Evolutionary conservation across 2,888 invertebrate genomes (phyloP).

Genomic region (Andrena dorsata): DNA sequence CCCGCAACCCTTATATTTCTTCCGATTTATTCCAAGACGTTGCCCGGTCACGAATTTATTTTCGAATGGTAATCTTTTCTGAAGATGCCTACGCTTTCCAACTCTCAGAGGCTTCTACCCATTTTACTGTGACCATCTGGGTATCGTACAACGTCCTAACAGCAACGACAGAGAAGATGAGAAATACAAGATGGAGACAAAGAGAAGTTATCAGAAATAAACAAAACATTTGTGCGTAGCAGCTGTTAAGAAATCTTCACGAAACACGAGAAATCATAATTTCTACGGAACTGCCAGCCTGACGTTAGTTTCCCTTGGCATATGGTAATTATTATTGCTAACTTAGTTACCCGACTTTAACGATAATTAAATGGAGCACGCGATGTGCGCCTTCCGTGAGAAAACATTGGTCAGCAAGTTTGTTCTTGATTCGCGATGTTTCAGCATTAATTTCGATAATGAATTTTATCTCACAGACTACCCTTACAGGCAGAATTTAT

Average conservation of each 20-base stretch:
- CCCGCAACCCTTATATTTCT: slow-evolving; percentile 4
- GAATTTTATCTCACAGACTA: not conserved
- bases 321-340: not conserved
- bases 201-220: not conserved
- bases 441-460: not conserved
- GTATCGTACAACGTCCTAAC: not conserved
- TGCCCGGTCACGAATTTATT: slow-evolving; percentile 11
- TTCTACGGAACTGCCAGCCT: not conserved
- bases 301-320: not conserved
- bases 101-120: not conserved
- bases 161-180: not conserved
- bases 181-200: not conserved
- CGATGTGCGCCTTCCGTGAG: not conserved
- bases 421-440: not conserved
- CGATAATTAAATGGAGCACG: not conserved
- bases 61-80: slow-evolving; percentile 15
- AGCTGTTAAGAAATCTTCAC: not conserved
- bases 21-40: slow-evolving; percentile 6
- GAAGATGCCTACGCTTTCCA: not conserved
- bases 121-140: slow-evolving; percentile 1
- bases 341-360: not conserved
- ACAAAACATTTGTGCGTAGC: not conserved
- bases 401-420: slow-evolving; percentile 4
- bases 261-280: not conserved
- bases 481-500: too few species aligned